phyloP scores from a whole-genome alignment of 2,888 invertebrate species.

The Ptilodon capucinus region DNA sequence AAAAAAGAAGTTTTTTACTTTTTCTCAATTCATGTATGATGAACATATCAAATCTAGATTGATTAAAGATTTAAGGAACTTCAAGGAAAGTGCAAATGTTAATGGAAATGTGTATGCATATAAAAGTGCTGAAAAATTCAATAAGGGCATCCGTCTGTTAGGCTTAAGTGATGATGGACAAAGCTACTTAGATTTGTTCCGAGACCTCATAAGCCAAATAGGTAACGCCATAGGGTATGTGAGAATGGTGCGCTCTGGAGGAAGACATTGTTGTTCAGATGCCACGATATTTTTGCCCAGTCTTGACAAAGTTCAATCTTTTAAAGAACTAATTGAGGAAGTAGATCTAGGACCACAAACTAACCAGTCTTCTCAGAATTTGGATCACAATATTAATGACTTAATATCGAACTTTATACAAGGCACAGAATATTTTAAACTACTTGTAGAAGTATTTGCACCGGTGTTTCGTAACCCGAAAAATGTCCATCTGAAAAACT shows the following conservation, averaged over 20 bases:
- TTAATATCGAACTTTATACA: conserved; percentile 92
- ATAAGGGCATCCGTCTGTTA: conserved; percentile 93
- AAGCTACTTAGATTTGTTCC: conserved; percentile 96
- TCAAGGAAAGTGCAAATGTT: conserved; percentile 87
- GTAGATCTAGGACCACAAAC: conserved; percentile 84
- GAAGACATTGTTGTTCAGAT: conserved; percentile 95
- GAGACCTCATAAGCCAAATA: conserved; percentile 95
- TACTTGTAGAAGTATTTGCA: conserved; percentile 96
- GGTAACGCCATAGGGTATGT: conserved; percentile 99
- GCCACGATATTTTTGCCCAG: conserved; percentile 95
- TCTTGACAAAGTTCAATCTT: conserved; percentile 83
- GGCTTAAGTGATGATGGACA: conserved; percentile 91
- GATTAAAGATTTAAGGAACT: conserved; percentile 92
- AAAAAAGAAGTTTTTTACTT: conserved; percentile 94
- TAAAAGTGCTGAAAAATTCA: conserved; percentile 96
- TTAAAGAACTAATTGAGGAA: conserved; percentile 84
- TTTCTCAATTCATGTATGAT: conserved; percentile 98
- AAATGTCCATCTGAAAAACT: conserved; percentile 94
- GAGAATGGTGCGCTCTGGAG: conserved; percentile 95
- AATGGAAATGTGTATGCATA: conserved; percentile 90
- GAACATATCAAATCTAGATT: conserved; percentile 98
- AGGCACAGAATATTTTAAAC: conserved; percentile 93
- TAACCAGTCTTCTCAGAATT: conserved; percentile 85
- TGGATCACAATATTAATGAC: conserved; percentile 90
- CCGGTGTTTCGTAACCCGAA: conserved; percentile 93